Evolutionary conservation across 2,113 vertebrate species (phyloP), one percentile per base, ranked within the genome.

Genomic region (Acanthochromis polyacanthus): DNA sequence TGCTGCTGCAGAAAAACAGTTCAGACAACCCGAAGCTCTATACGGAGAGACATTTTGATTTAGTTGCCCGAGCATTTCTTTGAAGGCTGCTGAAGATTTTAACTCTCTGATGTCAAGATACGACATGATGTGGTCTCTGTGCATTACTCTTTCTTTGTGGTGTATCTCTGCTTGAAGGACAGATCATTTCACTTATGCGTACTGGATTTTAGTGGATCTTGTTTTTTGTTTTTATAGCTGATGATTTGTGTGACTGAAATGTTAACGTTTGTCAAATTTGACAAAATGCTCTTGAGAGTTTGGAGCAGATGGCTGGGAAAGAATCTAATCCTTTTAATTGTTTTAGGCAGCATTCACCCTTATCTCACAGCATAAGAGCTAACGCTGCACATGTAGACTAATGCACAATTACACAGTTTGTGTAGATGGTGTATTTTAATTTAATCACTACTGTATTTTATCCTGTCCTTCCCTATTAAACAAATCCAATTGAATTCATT

Each of bases 61-160:
- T 36, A 53, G 71, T 61, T 65, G 45, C 45, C 51, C 22, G 1
- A 4, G 72, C 72, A 20, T 71, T 67, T 69, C 71, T 89, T 68
- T 90, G 74, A 86, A 78, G 63, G 28, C 67, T 78, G 76, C n/a
- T 73, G 57, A 68, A 71, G 63, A 63, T 77, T 86, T 74, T 25
- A 58, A 73, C 63, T 77, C 51, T 62, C 46, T 73, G 50, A 71
- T 81, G 46, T 43, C 68, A 70, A 68, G 57, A 75, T 38, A 10
- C 20, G 16, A 59, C 32, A 20, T 76, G 45, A 71, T 81, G 68
- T 71, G 30, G 30, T 66, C 60, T 82, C 30, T 16, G n/a, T 55
- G 57, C 28, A 17, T 56, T 51, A 75, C 46, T 1, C 50, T 57
- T 64, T 56, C 23, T 72, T 40, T 71, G 45, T 58, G 75, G 55